Evolutionary conservation across 2,113 vertebrate species (phyloP), one percentile per base, ranked within the genome.

Genomic region (Colius striatus): DNA sequence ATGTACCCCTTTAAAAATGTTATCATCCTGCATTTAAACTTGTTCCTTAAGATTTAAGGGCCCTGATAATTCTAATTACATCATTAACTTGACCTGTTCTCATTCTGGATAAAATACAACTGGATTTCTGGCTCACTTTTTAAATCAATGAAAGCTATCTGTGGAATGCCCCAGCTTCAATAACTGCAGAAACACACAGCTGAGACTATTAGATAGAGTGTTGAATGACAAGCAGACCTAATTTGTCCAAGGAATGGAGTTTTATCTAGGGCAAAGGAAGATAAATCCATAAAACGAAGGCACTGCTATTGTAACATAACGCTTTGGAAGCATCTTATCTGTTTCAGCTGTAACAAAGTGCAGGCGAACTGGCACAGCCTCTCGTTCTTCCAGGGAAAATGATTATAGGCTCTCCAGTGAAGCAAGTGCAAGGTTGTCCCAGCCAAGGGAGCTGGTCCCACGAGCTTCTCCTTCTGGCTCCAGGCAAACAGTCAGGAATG

Each of bases 31-130:
- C 72, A 63, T 94, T 97, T 96, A 94, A 95, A 94, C 93, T 76
- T 94, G 84, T 96, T 58, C 47, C 65, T 77, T 82, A 94, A 97
- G 95, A 96, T 94, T 96, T 95, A 97, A 95, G 83, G 36, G 45
- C 92, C 60, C 77, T 77, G 85, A 96, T 96, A 96, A 96, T 87
- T 83, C 93, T 96, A 95, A 96, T 96, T 96, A 93, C 89, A 95
- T 96, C 96, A 95, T 97, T 97, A 97, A 96, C 96, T 98, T 96
- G 62, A 76, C 82, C 96, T 6, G 3, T 93, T 92, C 76, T 84
- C 74, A 45, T 92, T 83, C n/a, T 90, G 87, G 86, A 96, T 84
- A 92, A 95, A 89, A 91, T 81, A 87, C 75, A 87, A 84, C 83
- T 83, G 66, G 67, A 82, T 95, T 94, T 95, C 94, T 98, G 96